Conservation (phyloP, 2,113 vertebrate species). For the Acrocephalus kingi region DNA sequence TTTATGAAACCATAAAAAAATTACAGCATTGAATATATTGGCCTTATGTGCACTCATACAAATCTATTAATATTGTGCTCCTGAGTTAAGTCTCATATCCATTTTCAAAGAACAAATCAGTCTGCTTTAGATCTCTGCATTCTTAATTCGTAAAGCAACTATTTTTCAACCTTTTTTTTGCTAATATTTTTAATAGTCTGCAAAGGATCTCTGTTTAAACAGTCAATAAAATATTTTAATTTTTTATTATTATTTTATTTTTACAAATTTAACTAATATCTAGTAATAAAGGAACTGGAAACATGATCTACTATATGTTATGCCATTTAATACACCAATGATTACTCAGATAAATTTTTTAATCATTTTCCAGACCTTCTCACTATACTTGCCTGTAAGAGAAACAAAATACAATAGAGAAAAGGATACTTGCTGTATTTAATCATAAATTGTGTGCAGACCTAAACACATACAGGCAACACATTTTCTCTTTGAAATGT, state of each 20-base stretch:
- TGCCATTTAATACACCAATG: not conserved
- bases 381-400: not conserved
- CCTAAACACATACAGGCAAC: not conserved
- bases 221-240: not conserved
- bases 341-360: not conserved
- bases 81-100: constrained; percentile 5
- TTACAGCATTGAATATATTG: constrained; percentile 65
- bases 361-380: not conserved
- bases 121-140: not conserved
- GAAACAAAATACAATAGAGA: not conserved
- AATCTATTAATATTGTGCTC: constrained; percentile 61
- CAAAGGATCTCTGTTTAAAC: not conserved
- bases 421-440: not conserved
- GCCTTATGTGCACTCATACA: constrained; percentile 57
- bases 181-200: not conserved
- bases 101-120: constrained; percentile 41
- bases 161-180: not conserved
- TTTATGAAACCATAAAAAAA: constrained; percentile 72
- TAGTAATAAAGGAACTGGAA: not conserved
- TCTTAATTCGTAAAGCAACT: not conserved
- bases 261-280: not conserved
- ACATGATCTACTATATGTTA: not conserved
- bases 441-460: not conserved
- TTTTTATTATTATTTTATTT: not conserved
- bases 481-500: not conserved